Evolutionary conservation across 2,113 vertebrate genomes (phyloP), one percentile per base, ranked within the genome.

Genomic region (Corythoichthys intestinalis): DNA sequence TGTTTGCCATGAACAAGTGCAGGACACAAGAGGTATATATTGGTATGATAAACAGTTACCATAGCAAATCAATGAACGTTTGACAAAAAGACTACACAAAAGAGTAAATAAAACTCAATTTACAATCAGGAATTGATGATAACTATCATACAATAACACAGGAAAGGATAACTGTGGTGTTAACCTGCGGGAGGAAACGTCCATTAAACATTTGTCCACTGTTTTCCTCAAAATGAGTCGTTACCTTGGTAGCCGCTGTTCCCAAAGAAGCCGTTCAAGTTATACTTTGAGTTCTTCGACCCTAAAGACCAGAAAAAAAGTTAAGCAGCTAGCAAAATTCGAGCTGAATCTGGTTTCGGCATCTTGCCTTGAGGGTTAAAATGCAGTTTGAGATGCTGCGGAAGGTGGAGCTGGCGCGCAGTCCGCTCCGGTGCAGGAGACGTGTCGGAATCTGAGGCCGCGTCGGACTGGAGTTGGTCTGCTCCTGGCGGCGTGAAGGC

Each of bases 211-310:
- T 44, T 44, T 44, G 41, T 4, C 20, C 20, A 28, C 20, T 1
- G 20, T 28, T 28, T 28, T 28, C 20, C 20, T 1, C 20, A 28
- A 28, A 28, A 2, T 35, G 11, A 35, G 1, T 65, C 72, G 67
- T 84, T 73, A 93, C 92, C 90, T 86, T 92, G 84, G 74, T 90
- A 85, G 64, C 88, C 87, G 76, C 86, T 73, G 35, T 92, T 92
- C 12, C 91, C 90, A 85, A 92, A 85, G 82, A 93, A 93, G 41
- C 91, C 86, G 52, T 89, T 92, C 72, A 92, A 65, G n/a, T 91
- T 75, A 49, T 90, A 85, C 84, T 92, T 91, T 8, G 37, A 59
- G 41, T 89, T 83, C 14, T 91, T 90, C 47, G 75, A 80, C 69
- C 87, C 92, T 93, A 38, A 75, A 76, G 9, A 69, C 17, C 74